Evolutionary conservation across 2,113 vertebrate genomes (phyloP).

Genomic region (Erythrocebus patas): DNA sequence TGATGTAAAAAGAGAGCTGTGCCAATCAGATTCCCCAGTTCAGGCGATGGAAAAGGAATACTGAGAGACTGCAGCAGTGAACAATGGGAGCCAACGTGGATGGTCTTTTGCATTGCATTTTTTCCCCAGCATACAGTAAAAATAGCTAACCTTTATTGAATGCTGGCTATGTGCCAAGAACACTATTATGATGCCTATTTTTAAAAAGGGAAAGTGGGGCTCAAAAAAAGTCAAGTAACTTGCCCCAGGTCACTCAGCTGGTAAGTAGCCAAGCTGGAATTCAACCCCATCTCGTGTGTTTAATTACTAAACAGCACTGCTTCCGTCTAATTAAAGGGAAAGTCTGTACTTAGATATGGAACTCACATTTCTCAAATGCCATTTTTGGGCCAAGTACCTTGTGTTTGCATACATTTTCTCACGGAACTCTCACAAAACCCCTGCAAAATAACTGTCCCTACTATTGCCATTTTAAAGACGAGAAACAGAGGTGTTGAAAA

Average conservation of each 20-base stretch:
- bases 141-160: slow-evolving; percentile 72
- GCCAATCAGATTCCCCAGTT: slow-evolving; percentile 49
- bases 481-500: background rate
- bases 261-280: slow-evolving; percentile 37
- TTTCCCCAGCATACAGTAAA: slow-evolving; percentile 66
- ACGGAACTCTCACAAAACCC: background rate
- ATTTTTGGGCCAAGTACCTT: background rate
- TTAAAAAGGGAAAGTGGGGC: slow-evolving; percentile 66
- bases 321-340: background rate
- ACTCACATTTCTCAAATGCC: slow-evolving; percentile 6
- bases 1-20: background rate
- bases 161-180: slow-evolving; percentile 65
- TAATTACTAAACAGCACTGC: background rate
- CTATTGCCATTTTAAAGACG: background rate
- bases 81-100: slow-evolving; percentile 32
- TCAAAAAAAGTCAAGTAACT: slow-evolving; percentile 64
- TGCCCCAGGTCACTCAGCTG: slow-evolving; percentile 66
- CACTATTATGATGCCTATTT: slow-evolving; percentile 69
- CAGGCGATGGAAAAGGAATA: background rate
- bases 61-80: background rate
- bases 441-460: background rate
- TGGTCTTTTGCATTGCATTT: slow-evolving; percentile 18
- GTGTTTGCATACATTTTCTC: background rate
- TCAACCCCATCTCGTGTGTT: slow-evolving; percentile 23
- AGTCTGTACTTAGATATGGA: background rate